Percentiles rank a stretch among this genome's conserved stretches.
phyloP scores from a whole-genome alignment of 1,140 invertebrate species.

The Tribolium madens region DNA sequence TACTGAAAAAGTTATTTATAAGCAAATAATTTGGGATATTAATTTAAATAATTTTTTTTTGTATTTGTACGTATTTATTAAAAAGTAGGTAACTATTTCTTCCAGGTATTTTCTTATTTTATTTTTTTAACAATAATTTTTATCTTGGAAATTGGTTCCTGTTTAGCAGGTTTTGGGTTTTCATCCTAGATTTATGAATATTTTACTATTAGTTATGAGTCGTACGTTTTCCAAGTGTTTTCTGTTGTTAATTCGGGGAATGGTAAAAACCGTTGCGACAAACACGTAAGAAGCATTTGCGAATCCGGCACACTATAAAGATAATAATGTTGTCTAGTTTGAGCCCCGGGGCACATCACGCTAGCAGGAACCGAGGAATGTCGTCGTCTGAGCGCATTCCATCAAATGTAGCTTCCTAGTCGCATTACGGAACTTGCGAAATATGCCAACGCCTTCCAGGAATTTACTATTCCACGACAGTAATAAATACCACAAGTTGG shows the following conservation, averaged over 20 bases:
- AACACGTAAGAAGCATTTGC: constrained; percentile 42
- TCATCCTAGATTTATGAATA: too few species aligned
- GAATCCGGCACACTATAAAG: constrained; percentile 44
- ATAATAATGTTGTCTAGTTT: constrained; percentile 58
- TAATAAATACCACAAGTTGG: constrained; percentile 51
- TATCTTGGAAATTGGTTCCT: too few species aligned
- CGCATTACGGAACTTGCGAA: constrained; percentile 55
- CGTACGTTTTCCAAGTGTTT: constrained; percentile 2
- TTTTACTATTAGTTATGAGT: background rate
- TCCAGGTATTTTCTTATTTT: too few species aligned
- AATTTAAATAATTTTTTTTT: too few species aligned
- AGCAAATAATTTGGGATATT: too few species aligned
- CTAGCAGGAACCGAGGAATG: constrained; percentile 56
- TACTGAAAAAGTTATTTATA: too few species aligned
- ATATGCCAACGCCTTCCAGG: constrained; percentile 57
- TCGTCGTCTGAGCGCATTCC: constrained; percentile 54
- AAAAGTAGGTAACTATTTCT: too few species aligned
- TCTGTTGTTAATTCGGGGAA: constrained; percentile 20
- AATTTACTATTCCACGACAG: constrained; percentile 54
- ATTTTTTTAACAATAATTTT: too few species aligned
- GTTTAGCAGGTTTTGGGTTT: too few species aligned
- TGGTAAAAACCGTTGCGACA: constrained; percentile 3
- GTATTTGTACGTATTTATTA: too few species aligned
- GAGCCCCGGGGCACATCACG: constrained; percentile 50
- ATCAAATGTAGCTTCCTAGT: constrained; percentile 57